Percentiles rank a stretch among this genome's conserved stretches.
phyloP scores from a whole-genome alignment of 2,797 vertebrate species.

The Cephalopachus bancanus region DNA sequence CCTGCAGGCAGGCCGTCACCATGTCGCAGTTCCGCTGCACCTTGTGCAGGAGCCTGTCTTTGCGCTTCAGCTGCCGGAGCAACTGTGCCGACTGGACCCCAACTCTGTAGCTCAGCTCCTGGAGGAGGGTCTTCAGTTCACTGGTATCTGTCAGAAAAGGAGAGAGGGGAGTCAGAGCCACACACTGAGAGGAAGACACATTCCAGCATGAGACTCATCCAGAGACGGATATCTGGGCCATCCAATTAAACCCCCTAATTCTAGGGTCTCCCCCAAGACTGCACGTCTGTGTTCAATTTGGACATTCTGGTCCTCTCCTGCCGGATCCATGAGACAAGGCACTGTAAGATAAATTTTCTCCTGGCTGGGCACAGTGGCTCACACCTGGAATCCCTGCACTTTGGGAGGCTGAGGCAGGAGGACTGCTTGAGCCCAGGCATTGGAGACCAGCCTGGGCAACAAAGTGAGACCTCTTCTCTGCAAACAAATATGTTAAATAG shows the following conservation, averaged over 20 bases:
- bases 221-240: neutral
- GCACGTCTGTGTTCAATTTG: neutral
- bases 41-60: conserved; percentile 93
- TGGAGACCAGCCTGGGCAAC: too few relatives aligned
- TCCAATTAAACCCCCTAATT: neutral
- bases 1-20: conserved; percentile 97
- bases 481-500: too few relatives aligned
- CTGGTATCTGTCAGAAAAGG: conserved; percentile 88
- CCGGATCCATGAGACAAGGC: neutral
- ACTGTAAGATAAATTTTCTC: neutral
- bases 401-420: too few relatives aligned
- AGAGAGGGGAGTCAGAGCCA: neutral
- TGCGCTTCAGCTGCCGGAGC: conserved; percentile 95
- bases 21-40: conserved; percentile 97
- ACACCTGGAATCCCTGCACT: too few relatives aligned
- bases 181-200: conserved; percentile 23
- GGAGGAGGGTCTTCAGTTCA: conserved; percentile 93
- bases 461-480: too few relatives aligned
- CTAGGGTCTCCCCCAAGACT: neutral
- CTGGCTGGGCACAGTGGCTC: too few relatives aligned
- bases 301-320: neutral
- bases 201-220: neutral
- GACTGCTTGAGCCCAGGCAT: too few relatives aligned
- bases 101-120: conserved; percentile 94
- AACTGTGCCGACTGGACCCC: conserved; percentile 95